Evolutionary conservation across 2,797 vertebrate species (phyloP).

Genomic region (Calcarius lapponicus): DNA sequence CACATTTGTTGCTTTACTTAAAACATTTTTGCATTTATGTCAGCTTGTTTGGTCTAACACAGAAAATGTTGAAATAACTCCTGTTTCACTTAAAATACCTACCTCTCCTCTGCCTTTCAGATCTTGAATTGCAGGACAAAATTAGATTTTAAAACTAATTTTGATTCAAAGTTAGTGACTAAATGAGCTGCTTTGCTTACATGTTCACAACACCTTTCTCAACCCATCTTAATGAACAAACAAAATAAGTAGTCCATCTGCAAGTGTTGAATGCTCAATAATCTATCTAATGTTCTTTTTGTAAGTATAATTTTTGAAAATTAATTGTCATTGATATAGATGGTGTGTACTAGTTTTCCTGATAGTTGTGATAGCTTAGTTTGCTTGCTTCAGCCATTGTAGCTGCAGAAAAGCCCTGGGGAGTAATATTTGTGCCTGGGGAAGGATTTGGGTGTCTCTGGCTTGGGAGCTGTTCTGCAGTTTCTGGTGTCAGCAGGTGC

Average conservation of each 20-base stretch:
- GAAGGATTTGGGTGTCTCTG: not conserved
- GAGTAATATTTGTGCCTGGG: not conserved
- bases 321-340: not conserved
- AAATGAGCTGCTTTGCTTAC: not conserved
- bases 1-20: not conserved
- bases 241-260: not conserved
- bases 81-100: not conserved
- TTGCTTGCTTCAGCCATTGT: not conserved
- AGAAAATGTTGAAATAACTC: not conserved
- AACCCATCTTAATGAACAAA: not conserved
- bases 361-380: not conserved
- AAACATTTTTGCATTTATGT: not conserved
- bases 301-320: not conserved
- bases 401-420: not conserved
- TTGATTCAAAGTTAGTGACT: not conserved
- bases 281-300: not conserved
- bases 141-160: not conserved
- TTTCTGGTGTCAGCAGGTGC: not conserved
- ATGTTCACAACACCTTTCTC: not conserved
- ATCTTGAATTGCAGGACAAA: conserved; percentile 31
- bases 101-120: conserved; percentile 14
- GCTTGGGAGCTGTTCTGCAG: not conserved
- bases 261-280: not conserved
- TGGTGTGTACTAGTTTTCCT: not conserved
- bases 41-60: not conserved